Percentiles rank a stretch among this genome's conserved stretches.
These are phyloP conservation scores for Danio rerio DNA, from an alignment of 2,113 vertebrate genomes.

Conservation along the genomic window GRCz12tu NC_133186.1:41306001-41306500, in stretches of 20 bases:
- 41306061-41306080: neutral
- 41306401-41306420: constrained; percentile 77
- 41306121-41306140: constrained; percentile 7
- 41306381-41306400: constrained; percentile 67
- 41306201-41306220: constrained; percentile 9
- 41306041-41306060: neutral
- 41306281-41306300: constrained; percentile 60
- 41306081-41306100: constrained; percentile 16
- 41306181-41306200: neutral
- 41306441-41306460: constrained; percentile 74
- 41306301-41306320: constrained; percentile 71
- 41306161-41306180: constrained; percentile 2
- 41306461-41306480: constrained; percentile 66
- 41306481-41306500: constrained; percentile 70
- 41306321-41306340: constrained; percentile 77
- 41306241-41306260: constrained; percentile 51
- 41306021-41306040: neutral
- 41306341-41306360: constrained; percentile 66
- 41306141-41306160: constrained; percentile 19
- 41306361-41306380: constrained; percentile 70
- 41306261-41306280: constrained; percentile 59
- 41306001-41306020: neutral
- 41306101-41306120: neutral
- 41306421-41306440: constrained; percentile 75
- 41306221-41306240: constrained; percentile 31